Evolutionary conservation across 2,797 vertebrate genomes (phyloP), one percentile per base, ranked within the genome.

Genomic region (Melanitta fusca): DNA sequence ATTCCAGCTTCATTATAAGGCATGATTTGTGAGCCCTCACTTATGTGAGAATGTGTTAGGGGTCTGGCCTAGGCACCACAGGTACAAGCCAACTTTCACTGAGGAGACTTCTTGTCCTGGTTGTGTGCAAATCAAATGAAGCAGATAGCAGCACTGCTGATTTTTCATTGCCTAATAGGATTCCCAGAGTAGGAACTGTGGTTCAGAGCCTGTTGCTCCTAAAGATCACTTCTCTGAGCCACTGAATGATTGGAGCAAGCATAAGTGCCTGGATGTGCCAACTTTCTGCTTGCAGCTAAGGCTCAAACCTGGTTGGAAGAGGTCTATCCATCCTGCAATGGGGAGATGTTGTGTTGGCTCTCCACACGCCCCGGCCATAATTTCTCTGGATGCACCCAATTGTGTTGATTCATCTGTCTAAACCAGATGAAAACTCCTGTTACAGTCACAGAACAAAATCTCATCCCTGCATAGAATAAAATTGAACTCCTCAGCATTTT

Each of bases 21-120:
- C 8, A 7, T 5, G 19, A 53, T 58, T 27, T 13, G 6, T 25
- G 39, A 91, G 13, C 68, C 10, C 11, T 82, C 20, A 11, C 10
- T 66, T 18, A 30, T 1, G 0, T 11, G 11, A 53, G 3, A 82
- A 2, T 9, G 19, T 47, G 8, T 7, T 28, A 51, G 6, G 9
- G 30, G 8, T 38, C 34, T 58, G n/a, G 6, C 13, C 18, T 24
- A 13, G 60, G n/a, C 3, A 19, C 15, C 15, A n/a, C 47, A 45
- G 21, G 10, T 32, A 68, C 13, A 73, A 83, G 5, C 3, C 57
- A 74, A 0, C 38, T 14, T 84, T 54, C 53, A 60, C 14, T 6
- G 12, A 81, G 22, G 54, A 88, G 64, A 57, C 4, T 7, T 32
- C 66, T 45, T 53, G 13, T 12, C 2, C 13, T 24, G 5, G 3